Evolutionary conservation across 2,113 vertebrate species (phyloP), one percentile per base, ranked within the genome.

Genomic region (Siniperca knerii): DNA sequence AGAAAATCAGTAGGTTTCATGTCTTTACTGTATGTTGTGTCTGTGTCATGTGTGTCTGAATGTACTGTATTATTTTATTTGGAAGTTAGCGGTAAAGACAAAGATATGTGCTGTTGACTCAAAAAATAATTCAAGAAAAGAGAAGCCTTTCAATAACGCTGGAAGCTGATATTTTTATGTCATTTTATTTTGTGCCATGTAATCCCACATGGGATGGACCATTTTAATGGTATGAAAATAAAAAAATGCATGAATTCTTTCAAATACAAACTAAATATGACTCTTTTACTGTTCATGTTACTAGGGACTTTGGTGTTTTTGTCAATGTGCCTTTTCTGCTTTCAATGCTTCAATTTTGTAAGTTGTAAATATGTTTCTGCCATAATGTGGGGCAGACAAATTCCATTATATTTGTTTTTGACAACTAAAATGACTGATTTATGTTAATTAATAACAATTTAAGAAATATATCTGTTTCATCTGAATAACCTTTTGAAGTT

Each of bases 1-100:
- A 99, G 95, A 98, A 97, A 93, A 99, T 99, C 95, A 99, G 98
- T 99, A 95, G 95, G 97, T 97, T 85, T 69, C 73, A 20, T n/a
- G n/a, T 0, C 44, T 67, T 50, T 5, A 16, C 33, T 73, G 2
- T 64, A 8, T 65, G 58, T 21, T 25, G n/a, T 64, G 37, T 35
- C 55, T 20, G n/a, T 58, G 42, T 37, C 58, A 42, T 37, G 15
- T 68, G 6, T 35, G 5, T 61, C 18, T 58, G 23, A 40, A 12
- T 42, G 15, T 9, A 2, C 9, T 54, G 37, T 64, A 15, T 35
- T 15, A 48, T 29, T 29, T 29, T 29, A 12, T 52, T 8, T 3
- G 15, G 13, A 42, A 18, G 7, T 64, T 18, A 23, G 25, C 40
- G 7, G 15, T n/a, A 29, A 18, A 70, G 29, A 61, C 1, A 5